A percentile compares a stretch with the other conserved stretches of the same genome.
Evolutionary conservation across 2,888 invertebrate species (phyloP).

Genomic region (Heliconius cydno): DNA sequence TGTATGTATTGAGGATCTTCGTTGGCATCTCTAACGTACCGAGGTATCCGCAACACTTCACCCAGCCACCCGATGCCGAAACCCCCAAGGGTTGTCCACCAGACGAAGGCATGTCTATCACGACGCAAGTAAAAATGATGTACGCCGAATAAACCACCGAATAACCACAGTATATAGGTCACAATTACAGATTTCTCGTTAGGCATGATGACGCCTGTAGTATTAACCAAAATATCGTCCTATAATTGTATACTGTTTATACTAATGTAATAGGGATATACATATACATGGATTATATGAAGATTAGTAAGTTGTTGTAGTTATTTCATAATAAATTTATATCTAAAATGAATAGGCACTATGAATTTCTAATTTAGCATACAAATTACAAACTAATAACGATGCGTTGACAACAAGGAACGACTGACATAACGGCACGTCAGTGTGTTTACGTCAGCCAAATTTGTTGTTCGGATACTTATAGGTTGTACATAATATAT

Average conservation of each 20-base stretch:
- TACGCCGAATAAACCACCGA: conserved; percentile 93
- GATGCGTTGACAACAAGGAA: conserved; percentile 20
- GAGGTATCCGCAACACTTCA: conserved; percentile 92
- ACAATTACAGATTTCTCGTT: conserved; percentile 84
- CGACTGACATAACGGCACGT: conserved; percentile 31
- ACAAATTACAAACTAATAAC: conserved; percentile 7
- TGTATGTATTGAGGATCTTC: conserved; percentile 87
- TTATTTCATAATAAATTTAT: background rate
- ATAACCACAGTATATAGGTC: conserved; percentile 93
- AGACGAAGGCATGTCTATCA: conserved; percentile 95
- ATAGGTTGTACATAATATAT: background rate
- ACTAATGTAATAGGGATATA: background rate
- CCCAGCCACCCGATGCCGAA: conserved; percentile 94
- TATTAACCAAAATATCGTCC: conserved; percentile 47
- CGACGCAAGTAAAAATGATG: conserved; percentile 96
- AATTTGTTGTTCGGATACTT: conserved; percentile 26
- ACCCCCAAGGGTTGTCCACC: conserved; percentile 94
- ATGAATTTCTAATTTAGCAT: background rate
- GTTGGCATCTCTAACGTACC: conserved; percentile 92
- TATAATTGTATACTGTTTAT: background rate
- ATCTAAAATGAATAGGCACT: background rate
- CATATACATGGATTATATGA: background rate
- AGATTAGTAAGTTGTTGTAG: background rate
- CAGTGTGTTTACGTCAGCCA: conserved; percentile 34
- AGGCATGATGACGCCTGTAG: conserved; percentile 51